Evolutionary conservation across 23 tunicate species (phyloP), one percentile per base, ranked within the genome.

Genomic region (Diplosoma virens): DNA sequence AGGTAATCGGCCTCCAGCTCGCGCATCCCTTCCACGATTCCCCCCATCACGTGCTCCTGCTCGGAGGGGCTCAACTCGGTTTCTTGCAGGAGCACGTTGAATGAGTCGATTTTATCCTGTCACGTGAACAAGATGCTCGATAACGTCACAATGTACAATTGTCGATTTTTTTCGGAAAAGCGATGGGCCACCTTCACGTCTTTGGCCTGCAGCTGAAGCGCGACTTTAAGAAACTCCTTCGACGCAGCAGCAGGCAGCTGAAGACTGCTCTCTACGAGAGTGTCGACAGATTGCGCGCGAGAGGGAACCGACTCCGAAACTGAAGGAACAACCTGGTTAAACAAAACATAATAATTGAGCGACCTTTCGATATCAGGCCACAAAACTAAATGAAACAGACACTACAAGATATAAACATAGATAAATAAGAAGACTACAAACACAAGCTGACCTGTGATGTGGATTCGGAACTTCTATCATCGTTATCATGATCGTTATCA

Each of bases 191-290:
- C 95, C 83, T 81, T 78, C 26, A 90, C 65, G 47, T 90, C 97
- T 55, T 90, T 84, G 2, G 97, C 97, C 58, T 90, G 90, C n/a
- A 76, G 69, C 63, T 78, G 84, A 69, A 90, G 63, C 14, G 90
- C 97, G 4, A 90, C 81, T 33, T 71, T 79, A 3, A 73, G 71
- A 79, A 90, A 84, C 41, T 90, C 97, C 4, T 82, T 47, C 18
- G 78, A 70, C 3, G 97, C 97, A 4, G 90, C 86, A 11, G 86
- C 81, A 1, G 97, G 97, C 0, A 90, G 86, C 37, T 90, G 82
- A 0, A 90, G 79, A 70, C 90, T 90, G 47, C 82, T 84, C 37
- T 84, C 90, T 30, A 79, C 87, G 46, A 79, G 41, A 25, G 79
- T 73, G 47, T 90, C 97, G 45, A 36, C n/a, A n/a, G n/a, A n/a